phyloP scores from a whole-genome alignment of 2,888 invertebrate species.

The Sinelater perroti region DNA sequence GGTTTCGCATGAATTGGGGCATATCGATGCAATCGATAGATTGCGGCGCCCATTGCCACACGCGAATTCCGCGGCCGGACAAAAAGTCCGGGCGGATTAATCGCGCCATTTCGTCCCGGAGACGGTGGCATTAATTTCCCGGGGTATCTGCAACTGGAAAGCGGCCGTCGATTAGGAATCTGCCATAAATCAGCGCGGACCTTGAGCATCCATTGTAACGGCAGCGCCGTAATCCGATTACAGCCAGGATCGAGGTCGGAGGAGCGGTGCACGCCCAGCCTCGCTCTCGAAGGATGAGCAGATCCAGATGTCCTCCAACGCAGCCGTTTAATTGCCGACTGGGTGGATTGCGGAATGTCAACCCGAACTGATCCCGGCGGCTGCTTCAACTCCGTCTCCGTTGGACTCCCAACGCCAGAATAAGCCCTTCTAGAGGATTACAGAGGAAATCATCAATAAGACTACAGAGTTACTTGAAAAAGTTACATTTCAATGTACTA shows the following conservation, averaged over 20 bases:
- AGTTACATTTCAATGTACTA: too few relatives aligned
- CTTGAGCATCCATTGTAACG: conserved; percentile 45
- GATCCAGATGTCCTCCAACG: conserved; percentile 29
- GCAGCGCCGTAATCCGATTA: conserved; percentile 46
- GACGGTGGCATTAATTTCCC: conserved; percentile 24
- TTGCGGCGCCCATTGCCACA: background rate
- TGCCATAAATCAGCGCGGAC: conserved; percentile 45
- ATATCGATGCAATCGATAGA: conserved; percentile 21
- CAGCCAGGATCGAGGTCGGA: conserved; percentile 45
- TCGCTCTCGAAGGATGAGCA: conserved; percentile 35
- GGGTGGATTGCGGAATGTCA: too few relatives aligned
- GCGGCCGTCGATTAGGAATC: conserved; percentile 42
- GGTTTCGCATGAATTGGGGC: conserved; percentile 29
- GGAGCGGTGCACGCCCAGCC: conserved; percentile 38
- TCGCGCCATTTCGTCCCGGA: conserved; percentile 10
- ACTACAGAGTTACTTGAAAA: too few relatives aligned
- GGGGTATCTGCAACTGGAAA: conserved; percentile 30
- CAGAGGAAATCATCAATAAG: too few relatives aligned
- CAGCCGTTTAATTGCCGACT: too few relatives aligned
- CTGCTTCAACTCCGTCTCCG: background rate
- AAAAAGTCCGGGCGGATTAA: conserved; percentile 19
- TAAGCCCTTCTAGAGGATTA: too few relatives aligned
- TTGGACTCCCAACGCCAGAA: too few relatives aligned
- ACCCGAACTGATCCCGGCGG: background rate
- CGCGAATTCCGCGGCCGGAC: too few relatives aligned